Percentiles rank a stretch among this genome's conserved stretches.
These are phyloP conservation scores for Eptesicus fuscus DNA, from an alignment of 2,113 vertebrate genomes.

Conservation along the genomic window DNA sequence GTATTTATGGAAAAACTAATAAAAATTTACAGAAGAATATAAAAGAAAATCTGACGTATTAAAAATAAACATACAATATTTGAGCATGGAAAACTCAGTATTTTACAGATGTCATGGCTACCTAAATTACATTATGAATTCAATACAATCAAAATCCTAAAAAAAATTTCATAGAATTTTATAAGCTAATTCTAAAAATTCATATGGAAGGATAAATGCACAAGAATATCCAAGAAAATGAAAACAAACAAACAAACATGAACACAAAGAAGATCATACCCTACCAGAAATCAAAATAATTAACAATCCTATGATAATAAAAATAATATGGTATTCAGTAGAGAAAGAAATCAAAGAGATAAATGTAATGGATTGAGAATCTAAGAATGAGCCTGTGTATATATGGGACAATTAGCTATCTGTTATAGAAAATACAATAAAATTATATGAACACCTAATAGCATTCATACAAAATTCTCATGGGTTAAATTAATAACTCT, in stretches of 20 bases:
- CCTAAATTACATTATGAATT: not conserved
- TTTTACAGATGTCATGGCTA: not conserved
- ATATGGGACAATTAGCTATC: not conserved
- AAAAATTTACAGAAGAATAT: not conserved
- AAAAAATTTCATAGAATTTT: not conserved
- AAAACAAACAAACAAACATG: not conserved
- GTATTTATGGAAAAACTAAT: not conserved
- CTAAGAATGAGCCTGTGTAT: not conserved
- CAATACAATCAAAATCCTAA: not conserved
- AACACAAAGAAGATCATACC: not conserved
- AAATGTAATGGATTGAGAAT: not conserved
- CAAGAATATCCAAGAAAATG: not conserved
- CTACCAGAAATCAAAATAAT: not conserved
- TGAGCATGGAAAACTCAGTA: not conserved
- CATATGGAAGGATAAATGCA: not conserved
- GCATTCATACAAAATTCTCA: not conserved
- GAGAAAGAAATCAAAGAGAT: not conserved
- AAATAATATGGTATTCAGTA: not conserved
- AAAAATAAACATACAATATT: not conserved
- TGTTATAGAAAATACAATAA: not conserved
- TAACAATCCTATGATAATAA: not conserved
- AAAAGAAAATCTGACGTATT: not conserved
- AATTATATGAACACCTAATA: not conserved
- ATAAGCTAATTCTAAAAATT: constrained; percentile 20
- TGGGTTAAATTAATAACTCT: not conserved